Conservation (phyloP, 2,888 invertebrate genomes). For the Herminia tarsipennalis region DNA sequence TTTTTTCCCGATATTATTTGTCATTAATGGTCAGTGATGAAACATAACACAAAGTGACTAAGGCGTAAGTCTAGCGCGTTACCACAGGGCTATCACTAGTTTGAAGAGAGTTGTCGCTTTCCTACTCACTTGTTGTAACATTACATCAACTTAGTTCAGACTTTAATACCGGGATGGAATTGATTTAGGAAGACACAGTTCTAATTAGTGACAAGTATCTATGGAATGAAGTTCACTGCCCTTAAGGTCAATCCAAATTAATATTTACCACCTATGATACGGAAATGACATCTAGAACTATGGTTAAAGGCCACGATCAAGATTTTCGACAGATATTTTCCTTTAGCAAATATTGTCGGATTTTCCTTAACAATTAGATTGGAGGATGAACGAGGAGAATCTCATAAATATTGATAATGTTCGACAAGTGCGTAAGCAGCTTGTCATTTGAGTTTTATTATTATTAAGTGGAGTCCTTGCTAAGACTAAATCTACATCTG, state of each 20-base stretch:
- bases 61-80: too few species aligned
- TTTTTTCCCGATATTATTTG: too few species aligned
- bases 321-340: slow-evolving; percentile 28
- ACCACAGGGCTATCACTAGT: too few species aligned
- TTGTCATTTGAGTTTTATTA: slow-evolving; percentile 10
- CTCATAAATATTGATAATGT: slow-evolving; percentile 12
- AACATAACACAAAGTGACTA: too few species aligned
- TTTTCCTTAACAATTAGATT: slow-evolving; percentile 24
- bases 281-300: slow-evolving; percentile 17
- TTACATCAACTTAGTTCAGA: too few species aligned
- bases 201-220: too few species aligned
- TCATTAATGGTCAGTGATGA: too few species aligned
- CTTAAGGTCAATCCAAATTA: slow-evolving; percentile 22
- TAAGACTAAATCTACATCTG: neutral
- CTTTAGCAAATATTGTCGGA: slow-evolving; percentile 11
- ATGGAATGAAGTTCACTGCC: too few species aligned
- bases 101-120: too few species aligned
- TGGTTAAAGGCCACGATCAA: slow-evolving; percentile 28
- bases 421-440: slow-evolving; percentile 5
- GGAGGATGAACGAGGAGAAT: slow-evolving; percentile 26
- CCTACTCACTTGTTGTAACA: too few species aligned
- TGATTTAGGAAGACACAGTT: too few species aligned
- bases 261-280: slow-evolving; percentile 20
- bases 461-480: neutral
- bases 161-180: too few species aligned